phyloP scores from a whole-genome alignment of 2,888 invertebrate species.

The Andrena flavipes region DNA sequence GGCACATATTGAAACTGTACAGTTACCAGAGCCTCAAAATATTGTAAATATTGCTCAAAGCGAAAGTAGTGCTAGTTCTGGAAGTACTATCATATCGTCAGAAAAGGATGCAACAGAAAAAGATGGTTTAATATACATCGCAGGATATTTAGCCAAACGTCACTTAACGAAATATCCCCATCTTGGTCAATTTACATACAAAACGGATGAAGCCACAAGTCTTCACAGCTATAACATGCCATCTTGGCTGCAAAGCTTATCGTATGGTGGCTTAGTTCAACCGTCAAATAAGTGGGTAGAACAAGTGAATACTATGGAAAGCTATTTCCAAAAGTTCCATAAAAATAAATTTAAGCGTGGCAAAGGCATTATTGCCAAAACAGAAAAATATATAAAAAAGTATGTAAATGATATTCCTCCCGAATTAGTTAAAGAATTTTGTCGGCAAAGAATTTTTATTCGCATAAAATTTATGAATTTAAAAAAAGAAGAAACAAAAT shows the following conservation, averaged over 20 bases:
- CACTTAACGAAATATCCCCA: slow-evolving; percentile 12
- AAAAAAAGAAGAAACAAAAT: neutral
- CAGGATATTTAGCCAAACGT: neutral
- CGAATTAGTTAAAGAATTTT: neutral
- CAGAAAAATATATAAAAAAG: neutral
- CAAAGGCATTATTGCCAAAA: neutral
- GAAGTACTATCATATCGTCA: neutral
- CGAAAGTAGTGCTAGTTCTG: slow-evolving; percentile 6
- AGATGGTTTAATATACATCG: slow-evolving; percentile 4
- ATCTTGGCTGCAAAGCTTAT: neutral
- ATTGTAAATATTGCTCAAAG: slow-evolving; percentile 2
- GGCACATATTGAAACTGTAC: neutral
- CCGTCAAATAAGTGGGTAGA: neutral
- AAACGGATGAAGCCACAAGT: slow-evolving; percentile 9
- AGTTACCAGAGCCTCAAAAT: neutral
- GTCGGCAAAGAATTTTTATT: neutral
- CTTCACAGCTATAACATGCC: slow-evolving; percentile 4
- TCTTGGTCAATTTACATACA: slow-evolving; percentile 3
- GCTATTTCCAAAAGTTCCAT: neutral
- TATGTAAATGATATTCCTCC: neutral
- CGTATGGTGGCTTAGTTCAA: neutral
- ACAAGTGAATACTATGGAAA: neutral
- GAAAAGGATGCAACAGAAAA: neutral
- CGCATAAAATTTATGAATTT: neutral
- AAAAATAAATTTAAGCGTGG: neutral